phyloP scores from a whole-genome alignment of 2,113 vertebrate genomes.

The Antigone vipio region DNA sequence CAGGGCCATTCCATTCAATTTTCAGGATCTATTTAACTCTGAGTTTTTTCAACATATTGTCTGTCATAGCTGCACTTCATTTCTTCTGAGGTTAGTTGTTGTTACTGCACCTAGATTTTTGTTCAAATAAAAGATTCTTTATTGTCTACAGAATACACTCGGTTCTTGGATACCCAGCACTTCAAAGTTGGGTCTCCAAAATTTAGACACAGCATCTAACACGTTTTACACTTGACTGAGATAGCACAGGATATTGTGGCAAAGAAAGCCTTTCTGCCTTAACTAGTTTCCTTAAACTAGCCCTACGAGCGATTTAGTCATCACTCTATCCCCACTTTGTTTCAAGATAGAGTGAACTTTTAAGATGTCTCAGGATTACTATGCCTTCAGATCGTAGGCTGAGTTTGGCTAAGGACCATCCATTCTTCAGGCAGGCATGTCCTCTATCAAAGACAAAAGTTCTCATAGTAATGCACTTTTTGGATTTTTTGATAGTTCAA shows the following conservation, averaged over 20 bases:
- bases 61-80: neutral
- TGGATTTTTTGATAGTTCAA: neutral
- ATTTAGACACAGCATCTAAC: neutral
- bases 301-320: neutral
- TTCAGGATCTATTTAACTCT: neutral
- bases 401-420: neutral
- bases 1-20: neutral
- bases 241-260: neutral
- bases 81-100: neutral
- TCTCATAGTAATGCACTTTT: neutral
- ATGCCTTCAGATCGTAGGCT: neutral
- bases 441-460: neutral
- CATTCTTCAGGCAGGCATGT: neutral
- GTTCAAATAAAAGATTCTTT: neutral
- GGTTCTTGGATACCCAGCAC: neutral
- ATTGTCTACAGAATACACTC: neutral
- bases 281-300: neutral
- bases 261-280: neutral
- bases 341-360: neutral
- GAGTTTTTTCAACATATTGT: neutral
- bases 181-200: neutral
- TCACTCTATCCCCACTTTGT: neutral
- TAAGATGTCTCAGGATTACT: neutral
- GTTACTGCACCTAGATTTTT: neutral
- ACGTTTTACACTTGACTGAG: neutral